A percentile compares a stretch with the other conserved stretches of the same genome.
Evolutionary conservation across 2,888 invertebrate genomes (phyloP).

Genomic region (Reticulitermes lucifugus): DNA sequence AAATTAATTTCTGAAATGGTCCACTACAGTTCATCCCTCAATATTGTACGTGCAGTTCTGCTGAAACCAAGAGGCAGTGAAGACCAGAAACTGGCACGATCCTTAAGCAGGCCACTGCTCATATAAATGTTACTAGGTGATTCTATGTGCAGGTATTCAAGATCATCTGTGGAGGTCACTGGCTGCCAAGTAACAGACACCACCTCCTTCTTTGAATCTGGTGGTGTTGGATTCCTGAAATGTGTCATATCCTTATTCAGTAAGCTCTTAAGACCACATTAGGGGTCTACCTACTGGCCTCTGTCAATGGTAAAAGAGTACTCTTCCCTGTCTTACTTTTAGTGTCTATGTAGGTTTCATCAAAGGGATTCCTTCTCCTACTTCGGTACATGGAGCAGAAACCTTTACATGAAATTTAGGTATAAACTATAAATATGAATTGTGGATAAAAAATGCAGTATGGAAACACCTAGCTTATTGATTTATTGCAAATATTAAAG

Average conservation of each 20-base stretch:
- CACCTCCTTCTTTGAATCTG: slow-evolving; percentile 59
- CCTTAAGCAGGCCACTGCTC: slow-evolving; percentile 67
- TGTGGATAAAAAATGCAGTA: no score
- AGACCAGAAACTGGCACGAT: slow-evolving; percentile 75
- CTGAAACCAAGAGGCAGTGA: slow-evolving; percentile 41
- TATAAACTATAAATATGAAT: no score
- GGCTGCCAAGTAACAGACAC: slow-evolving; percentile 70
- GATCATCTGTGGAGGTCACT: slow-evolving; percentile 62
- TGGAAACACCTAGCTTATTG: no score
- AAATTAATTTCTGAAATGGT: no score
- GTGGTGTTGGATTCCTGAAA: slow-evolving; percentile 75
- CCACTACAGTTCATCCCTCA: slow-evolving; percentile 30
- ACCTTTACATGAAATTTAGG: no score
- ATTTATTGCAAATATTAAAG: no score
- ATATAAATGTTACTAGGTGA: slow-evolving; percentile 66
- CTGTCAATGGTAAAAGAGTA: neutral
- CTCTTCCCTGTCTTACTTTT: neutral
- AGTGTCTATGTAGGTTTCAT: neutral
- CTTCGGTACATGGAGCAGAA: no score
- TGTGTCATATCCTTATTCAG: slow-evolving; percentile 41
- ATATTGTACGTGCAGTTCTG: neutral
- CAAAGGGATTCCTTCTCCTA: no score
- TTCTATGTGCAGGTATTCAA: slow-evolving; percentile 69
- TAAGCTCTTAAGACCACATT: neutral
- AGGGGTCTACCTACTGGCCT: neutral